Base-by-base conservation (phyloP, 2,888 invertebrate species). In the Drosophila nr. perissopoda region DNA sequence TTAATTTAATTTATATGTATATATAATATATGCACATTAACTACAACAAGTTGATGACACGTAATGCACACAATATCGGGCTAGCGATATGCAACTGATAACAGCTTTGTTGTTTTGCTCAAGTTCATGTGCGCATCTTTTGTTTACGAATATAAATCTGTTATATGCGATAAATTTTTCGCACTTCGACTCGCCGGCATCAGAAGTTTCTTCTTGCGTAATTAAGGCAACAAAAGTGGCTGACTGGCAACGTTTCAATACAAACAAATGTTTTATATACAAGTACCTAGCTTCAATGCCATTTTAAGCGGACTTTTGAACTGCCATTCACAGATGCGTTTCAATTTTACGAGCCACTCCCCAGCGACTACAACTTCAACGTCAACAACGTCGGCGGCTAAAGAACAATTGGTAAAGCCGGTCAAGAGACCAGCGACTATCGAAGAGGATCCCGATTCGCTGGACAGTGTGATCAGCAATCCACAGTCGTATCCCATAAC, bases 401-500 rank as follows among this genome's bases (percentile, higher is more conserved):
- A 62, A 11, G 89, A 84, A 0, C 76, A 78, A 57, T 71, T 79
- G 2, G 56, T 76, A 46, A 78, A 85, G 57, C 83, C 89, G 10
- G 60, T 88, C 27, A 84, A 82, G 21, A 88, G 91, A 33, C 91
- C 92, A 40, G 72, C 90, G 8, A 91, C 91, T n/a, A 92, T 93
- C 25, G 93, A 93, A 46, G 89, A 91, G 57, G 93, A 93, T 70
- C 93, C 93, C 25, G 92, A 93, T 56, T 93, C 93, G 3, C 75
- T 93, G 70, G 93, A 93, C 74, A 93, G 93, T 75, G 92, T 93
- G 29, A 91, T 93, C 56, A 91, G 92, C 53, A 92, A 93, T 89
- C 93, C 93, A 4, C 90, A 92, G 31, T 92, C 93, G 25, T 93
- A 92, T 79, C 93, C 93, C 34, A 93, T 93, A 33, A 93, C 93